These are phyloP conservation scores for Pipistrellus pygmaeus DNA, from an alignment of 2,797 vertebrate species.

Conservation along the genomic window DNA sequence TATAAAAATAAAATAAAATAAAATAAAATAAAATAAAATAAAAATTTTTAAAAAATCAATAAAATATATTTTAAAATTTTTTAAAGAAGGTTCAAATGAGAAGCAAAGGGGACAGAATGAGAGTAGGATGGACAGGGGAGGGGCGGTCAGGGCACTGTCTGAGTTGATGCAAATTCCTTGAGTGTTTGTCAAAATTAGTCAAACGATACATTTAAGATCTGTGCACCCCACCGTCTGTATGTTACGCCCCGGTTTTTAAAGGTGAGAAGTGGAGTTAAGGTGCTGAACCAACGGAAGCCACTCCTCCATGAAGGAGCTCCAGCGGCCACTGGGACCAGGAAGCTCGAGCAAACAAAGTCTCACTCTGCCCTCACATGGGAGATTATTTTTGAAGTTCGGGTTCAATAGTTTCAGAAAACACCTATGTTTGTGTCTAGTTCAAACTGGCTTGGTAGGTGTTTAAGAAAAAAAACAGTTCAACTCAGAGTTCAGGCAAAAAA, in stretches of 20 bases:
- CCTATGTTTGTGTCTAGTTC: constrained; percentile 80
- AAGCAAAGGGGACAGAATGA: not conserved
- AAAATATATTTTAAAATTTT: too few species aligned
- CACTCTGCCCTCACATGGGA: constrained; percentile 55
- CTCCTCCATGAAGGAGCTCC: not conserved
- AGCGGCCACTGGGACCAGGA: not conserved
- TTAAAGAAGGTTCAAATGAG: not conserved
- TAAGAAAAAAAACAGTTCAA: constrained; percentile 77
- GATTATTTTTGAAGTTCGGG: constrained; percentile 79
- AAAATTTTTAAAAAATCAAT: too few species aligned
- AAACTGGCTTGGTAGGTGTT: constrained; percentile 73
- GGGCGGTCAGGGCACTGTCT: not conserved
- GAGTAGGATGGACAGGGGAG: not conserved
- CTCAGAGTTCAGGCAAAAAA: constrained; percentile 76
- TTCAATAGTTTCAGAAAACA: constrained; percentile 80
- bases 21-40: too few species aligned
- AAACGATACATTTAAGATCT: not conserved
- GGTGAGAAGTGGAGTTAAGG: not conserved
- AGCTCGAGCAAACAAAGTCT: constrained; percentile 62
- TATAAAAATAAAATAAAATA: too few species aligned
- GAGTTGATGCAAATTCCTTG: not conserved
- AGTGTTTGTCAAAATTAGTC: not conserved
- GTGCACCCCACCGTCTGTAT: not conserved
- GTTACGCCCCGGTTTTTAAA: not conserved
- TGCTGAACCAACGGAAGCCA: not conserved